Conservation (phyloP, 2,797 vertebrate species). For the Acanthornis magna region DNA sequence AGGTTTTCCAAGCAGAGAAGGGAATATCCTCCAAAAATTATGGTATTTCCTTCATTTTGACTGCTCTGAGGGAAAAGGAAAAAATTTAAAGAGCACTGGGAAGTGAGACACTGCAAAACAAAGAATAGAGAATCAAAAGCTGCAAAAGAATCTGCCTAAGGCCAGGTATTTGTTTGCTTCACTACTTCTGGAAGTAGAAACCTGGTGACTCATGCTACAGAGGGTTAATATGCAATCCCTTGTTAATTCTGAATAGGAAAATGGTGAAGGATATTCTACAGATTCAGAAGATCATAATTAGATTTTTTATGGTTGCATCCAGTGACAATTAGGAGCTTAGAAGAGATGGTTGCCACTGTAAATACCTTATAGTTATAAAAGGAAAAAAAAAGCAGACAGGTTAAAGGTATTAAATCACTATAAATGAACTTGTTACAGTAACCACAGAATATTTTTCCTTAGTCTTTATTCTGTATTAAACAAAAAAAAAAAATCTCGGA, state of each 20-base stretch:
- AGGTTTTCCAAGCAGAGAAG: neutral
- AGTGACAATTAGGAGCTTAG: neutral
- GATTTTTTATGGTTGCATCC: neutral
- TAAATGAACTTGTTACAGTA: neutral
- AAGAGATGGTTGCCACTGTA: neutral
- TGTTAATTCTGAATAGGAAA: neutral
- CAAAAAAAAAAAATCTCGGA: neutral
- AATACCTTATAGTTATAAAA: neutral
- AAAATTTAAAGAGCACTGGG: neutral
- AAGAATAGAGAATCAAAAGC: neutral
- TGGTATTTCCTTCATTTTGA: neutral
- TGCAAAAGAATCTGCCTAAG: neutral
- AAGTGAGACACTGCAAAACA: neutral
- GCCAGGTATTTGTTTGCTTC: neutral
- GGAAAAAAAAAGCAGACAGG: neutral
- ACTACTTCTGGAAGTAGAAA: neutral
- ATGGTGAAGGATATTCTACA: neutral
- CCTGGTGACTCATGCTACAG: constrained; percentile 11
- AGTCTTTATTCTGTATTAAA: neutral
- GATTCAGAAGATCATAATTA: neutral
- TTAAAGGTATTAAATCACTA: neutral
- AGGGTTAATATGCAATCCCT: neutral
- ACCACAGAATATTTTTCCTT: neutral
- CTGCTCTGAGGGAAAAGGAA: neutral
- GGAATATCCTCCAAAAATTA: neutral